Conservation (phyloP, 2,113 vertebrate genomes). For the Tragelaphus scriptus region DNA sequence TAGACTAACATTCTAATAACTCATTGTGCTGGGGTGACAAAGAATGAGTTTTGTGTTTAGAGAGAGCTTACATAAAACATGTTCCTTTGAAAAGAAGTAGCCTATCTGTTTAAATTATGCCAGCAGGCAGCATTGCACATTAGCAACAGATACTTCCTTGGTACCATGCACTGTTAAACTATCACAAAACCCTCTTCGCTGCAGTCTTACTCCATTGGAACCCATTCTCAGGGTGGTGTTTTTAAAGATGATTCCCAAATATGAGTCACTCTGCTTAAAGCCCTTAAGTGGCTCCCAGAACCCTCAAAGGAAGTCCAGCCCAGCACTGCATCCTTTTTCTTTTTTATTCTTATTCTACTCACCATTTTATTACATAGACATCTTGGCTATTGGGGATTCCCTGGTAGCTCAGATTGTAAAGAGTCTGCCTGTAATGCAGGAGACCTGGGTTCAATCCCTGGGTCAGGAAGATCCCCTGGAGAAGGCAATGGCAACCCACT, state of each 20-base stretch:
- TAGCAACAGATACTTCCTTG: background rate
- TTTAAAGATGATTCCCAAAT: background rate
- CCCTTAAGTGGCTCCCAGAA: background rate
- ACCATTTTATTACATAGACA: background rate
- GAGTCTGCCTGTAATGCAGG: background rate
- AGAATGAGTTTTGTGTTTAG: background rate
- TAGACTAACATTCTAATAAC: background rate
- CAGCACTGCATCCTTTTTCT: background rate
- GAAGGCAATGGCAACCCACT: background rate
- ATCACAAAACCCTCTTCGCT: background rate
- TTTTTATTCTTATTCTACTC: background rate
- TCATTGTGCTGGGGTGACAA: background rate
- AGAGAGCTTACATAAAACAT: background rate
- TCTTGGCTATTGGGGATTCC: background rate
- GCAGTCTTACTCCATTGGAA: background rate
- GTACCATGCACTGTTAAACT: background rate
- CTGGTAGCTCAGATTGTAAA: background rate
- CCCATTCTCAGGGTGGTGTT: background rate
- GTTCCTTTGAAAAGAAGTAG: background rate
- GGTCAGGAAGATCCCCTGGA: background rate
- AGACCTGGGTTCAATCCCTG: background rate
- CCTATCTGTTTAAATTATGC: background rate
- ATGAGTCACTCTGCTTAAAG: background rate
- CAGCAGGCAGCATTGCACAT: background rate
- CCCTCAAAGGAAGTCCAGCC: background rate